Percentiles rank a stretch among this genome's conserved stretches.
Conservation (phyloP, 2,797 vertebrate species). For the Tarsius wallacei region DNA sequence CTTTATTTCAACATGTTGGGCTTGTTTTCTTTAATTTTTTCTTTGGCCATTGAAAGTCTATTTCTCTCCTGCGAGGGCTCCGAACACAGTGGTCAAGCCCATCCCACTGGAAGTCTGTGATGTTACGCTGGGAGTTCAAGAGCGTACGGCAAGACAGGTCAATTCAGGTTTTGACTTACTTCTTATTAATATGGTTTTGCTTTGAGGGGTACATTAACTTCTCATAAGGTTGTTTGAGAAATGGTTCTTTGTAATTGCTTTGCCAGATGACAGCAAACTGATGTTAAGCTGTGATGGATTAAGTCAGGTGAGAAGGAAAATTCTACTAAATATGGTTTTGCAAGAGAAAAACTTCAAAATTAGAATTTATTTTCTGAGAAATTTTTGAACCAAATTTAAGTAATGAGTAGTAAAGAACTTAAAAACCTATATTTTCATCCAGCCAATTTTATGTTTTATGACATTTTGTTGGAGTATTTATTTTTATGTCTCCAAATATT, state of each 20-base stretch:
- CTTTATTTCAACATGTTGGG: neutral
- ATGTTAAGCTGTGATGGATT: accelerated
- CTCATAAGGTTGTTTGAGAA: conserved; percentile 59
- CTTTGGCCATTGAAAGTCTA: neutral
- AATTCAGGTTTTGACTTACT: conserved; percentile 19
- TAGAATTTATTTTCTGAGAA: neutral
- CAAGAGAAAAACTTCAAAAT: neutral
- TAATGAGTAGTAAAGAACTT: neutral
- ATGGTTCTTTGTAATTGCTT: conserved; percentile 14
- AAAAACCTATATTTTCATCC: neutral
- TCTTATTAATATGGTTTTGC: conserved; percentile 58
- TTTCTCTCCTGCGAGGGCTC: conserved; percentile 63
- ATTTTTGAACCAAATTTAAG: conserved; percentile 8
- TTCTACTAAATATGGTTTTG: neutral
- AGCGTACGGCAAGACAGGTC: conserved; percentile 11
- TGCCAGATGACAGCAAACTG: neutral
- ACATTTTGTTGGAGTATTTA: neutral
- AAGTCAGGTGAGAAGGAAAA: neutral
- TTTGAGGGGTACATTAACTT: conserved; percentile 33
- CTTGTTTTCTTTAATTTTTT: neutral
- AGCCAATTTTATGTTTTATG: neutral
- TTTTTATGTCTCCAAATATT: neutral
- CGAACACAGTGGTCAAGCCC: conserved; percentile 64
- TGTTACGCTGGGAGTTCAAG: conserved; percentile 68
- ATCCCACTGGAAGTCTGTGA: neutral